These are phyloP conservation scores for Diarsia brunnea DNA, from an alignment of 2,888 invertebrate species.

Conservation along the genomic window DNA sequence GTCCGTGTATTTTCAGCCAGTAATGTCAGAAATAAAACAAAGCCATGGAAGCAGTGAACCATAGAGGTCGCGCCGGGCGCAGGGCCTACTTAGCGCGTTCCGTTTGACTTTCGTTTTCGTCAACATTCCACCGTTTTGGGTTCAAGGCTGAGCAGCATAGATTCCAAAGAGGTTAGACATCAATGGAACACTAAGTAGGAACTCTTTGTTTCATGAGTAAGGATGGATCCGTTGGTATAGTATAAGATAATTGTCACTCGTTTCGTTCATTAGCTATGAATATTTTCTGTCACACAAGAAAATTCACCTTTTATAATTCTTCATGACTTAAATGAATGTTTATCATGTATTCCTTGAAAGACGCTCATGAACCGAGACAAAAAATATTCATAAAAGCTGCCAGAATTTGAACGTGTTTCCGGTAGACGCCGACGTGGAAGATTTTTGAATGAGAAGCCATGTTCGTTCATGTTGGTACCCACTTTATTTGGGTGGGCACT, in stretches of 20 bases:
- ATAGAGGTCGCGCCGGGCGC: conserved; percentile 55
- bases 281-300: not conserved
- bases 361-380: conserved; percentile 14
- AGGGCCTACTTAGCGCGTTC: conserved; percentile 59
- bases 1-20: conserved; percentile 20
- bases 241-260: conserved; percentile 7
- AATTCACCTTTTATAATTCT: not conserved
- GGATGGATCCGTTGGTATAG: not conserved
- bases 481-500: conserved; percentile 11
- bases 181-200: conserved; percentile 21
- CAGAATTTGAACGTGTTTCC: conserved; percentile 62
- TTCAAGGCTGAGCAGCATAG: conserved; percentile 78
- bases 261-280: not conserved
- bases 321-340: not conserved
- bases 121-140: conserved; percentile 80
- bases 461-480: not conserved
- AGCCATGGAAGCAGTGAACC: conserved; percentile 47
- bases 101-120: conserved; percentile 80
- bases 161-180: conserved; percentile 54
- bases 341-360: conserved; percentile 32
- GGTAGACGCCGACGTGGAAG: conserved; percentile 28
- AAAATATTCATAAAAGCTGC: conserved; percentile 49
- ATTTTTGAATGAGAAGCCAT: conserved; percentile 25
- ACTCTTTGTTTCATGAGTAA: conserved; percentile 24
- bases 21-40: conserved; percentile 53